These are phyloP conservation scores for Trematomus loennbergii DNA, from an alignment of 2,113 vertebrate species.

Conservation along the genomic window DNA sequence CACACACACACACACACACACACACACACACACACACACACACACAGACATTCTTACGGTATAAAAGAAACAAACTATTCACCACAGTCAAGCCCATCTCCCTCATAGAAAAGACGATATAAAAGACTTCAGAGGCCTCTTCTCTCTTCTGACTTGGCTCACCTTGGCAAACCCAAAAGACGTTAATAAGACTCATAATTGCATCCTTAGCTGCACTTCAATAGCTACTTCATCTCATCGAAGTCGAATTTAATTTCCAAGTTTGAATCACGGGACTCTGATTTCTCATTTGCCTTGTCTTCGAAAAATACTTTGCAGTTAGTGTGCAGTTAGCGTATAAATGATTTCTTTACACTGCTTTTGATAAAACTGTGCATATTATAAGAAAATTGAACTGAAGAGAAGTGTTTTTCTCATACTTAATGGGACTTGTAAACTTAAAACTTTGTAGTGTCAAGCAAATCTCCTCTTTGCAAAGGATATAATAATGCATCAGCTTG, in stretches of 20 bases:
- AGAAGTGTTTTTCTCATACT: slow-evolving; percentile 1
- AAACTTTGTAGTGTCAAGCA: slow-evolving; percentile 3
- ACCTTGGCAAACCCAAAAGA: slow-evolving; percentile 78
- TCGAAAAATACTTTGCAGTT: background rate
- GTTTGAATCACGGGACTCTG: slow-evolving; percentile 11
- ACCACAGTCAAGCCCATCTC: slow-evolving; percentile 12
- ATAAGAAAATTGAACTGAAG: background rate
- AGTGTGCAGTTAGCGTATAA: slow-evolving; percentile 16
- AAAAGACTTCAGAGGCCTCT: slow-evolving; percentile 71
- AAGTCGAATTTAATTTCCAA: slow-evolving; percentile 43
- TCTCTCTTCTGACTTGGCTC: slow-evolving; percentile 66
- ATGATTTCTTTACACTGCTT: slow-evolving; percentile 19
- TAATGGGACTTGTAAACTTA: slow-evolving; percentile 14
- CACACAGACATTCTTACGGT: slow-evolving; percentile 18
- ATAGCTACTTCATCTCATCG: slow-evolving; percentile 38
- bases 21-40: background rate
- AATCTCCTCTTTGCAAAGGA: too few relatives aligned
- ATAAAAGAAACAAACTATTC: slow-evolving; percentile 56
- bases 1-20: background rate
- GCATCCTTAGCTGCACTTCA: slow-evolving; percentile 54
- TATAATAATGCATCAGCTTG: background rate
- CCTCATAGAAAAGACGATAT: slow-evolving; percentile 61
- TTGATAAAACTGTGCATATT: background rate
- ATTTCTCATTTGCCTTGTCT: slow-evolving; percentile 36
- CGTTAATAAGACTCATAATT: slow-evolving; percentile 78